Conservation (phyloP, 2,113 vertebrate genomes). For the Anoura caudifer region DNA sequence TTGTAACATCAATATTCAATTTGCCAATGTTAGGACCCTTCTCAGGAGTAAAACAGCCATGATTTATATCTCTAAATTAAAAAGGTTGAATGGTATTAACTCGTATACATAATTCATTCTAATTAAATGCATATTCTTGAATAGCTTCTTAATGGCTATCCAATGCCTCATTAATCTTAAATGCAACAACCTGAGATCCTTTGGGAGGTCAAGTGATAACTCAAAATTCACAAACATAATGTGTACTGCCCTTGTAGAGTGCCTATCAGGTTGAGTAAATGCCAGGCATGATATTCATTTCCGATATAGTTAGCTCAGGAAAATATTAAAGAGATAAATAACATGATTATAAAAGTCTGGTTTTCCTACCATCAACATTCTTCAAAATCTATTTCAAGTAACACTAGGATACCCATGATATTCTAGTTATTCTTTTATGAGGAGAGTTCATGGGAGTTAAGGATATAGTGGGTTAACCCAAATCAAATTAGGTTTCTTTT, state of each 20-base stretch:
- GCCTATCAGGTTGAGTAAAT: not conserved
- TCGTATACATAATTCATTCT: conserved; percentile 74
- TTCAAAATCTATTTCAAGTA: not conserved
- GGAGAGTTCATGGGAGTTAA: not conserved
- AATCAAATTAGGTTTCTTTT: not conserved
- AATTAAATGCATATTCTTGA: conserved; percentile 75
- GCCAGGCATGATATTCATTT: not conserved
- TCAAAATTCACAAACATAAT: conserved; percentile 59
- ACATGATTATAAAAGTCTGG: not conserved
- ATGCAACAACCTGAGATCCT: conserved; percentile 63
- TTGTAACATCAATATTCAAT: conserved; percentile 60
- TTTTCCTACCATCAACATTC: not conserved
- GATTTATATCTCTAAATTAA: conserved; percentile 57
- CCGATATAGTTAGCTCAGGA: not conserved
- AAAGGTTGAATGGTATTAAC: conserved; percentile 70
- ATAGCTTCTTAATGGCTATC: conserved; percentile 64
- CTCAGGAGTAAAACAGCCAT: conserved; percentile 42
- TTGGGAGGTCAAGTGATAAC: conserved; percentile 56
- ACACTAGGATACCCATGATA: not conserved
- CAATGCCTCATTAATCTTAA: conserved; percentile 75
- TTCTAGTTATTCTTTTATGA: not conserved
- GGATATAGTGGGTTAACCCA: not conserved
- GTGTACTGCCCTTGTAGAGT: conserved; percentile 1
- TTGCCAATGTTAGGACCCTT: conserved; percentile 35
- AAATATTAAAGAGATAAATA: not conserved